These are phyloP conservation scores for Schizothorax lantsangensis DNA, from an alignment of 2,797 vertebrate species.

Conservation along the genomic window DNA sequence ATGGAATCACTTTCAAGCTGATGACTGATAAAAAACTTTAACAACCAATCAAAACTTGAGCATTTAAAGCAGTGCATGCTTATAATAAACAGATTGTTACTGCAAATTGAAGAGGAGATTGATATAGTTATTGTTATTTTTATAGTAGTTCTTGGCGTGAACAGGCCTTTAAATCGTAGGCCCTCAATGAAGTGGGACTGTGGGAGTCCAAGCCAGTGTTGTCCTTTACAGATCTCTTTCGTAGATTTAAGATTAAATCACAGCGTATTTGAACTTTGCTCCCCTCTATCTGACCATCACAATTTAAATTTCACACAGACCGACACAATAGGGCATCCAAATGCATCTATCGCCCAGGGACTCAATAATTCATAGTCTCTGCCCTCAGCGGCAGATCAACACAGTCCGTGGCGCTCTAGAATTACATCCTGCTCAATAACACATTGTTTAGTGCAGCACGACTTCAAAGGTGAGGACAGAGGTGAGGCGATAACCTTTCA, in stretches of 20 bases:
- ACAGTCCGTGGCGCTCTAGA: neutral
- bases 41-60: neutral
- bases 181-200: neutral
- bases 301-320: constrained; percentile 48
- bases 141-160: neutral
- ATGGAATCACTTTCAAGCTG: too few species aligned
- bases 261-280: constrained; percentile 10
- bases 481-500: constrained; percentile 46
- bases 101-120: neutral
- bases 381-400: constrained; percentile 16
- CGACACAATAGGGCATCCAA: neutral
- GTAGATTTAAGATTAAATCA: constrained; percentile 30
- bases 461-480: constrained; percentile 51
- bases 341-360: neutral
- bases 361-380: constrained; percentile 54
- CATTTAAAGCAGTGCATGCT: neutral
- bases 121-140: neutral
- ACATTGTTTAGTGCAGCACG: constrained; percentile 44
- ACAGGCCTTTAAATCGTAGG: neutral
- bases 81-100: neutral
- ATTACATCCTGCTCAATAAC: constrained; percentile 50
- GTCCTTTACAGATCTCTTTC: neutral
- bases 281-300: constrained; percentile 19
- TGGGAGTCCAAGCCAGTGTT: neutral
- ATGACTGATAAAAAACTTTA: too few species aligned